Evolutionary conservation across 2,888 invertebrate species (phyloP).

Genomic region (Arctia plantaginis): DNA sequence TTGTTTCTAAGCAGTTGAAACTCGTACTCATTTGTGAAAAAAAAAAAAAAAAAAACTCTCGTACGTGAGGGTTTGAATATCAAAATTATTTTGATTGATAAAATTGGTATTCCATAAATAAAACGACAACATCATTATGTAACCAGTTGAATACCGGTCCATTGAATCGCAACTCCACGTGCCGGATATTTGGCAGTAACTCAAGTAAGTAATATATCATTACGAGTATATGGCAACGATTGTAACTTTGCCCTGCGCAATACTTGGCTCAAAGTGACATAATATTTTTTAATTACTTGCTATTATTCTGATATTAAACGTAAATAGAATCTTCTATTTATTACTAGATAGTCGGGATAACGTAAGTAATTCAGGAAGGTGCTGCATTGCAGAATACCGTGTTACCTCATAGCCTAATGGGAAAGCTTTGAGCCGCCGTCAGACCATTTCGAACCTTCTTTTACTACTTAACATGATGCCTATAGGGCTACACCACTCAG

Average conservation of each 20-base stretch:
- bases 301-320: not conserved
- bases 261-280: constrained; percentile 13
- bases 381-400: constrained; percentile 2
- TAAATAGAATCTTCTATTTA: not conserved
- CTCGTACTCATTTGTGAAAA: not conserved
- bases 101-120: not conserved
- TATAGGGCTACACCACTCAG: not conserved
- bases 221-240: constrained; percentile 6
- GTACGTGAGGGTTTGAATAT: not conserved
- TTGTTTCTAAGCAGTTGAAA: not conserved
- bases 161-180: constrained; percentile 11
- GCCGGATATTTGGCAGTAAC: constrained; percentile 16
- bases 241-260: not conserved
- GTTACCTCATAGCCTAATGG: not conserved
- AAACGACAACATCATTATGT: not conserved
- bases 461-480: not conserved
- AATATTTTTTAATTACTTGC: constrained; percentile 10
- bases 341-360: not conserved
- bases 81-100: not conserved
- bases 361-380: not conserved
- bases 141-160: constrained; percentile 5
- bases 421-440: not conserved
- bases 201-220: too few species aligned
- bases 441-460: not conserved
- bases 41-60: not conserved